These are phyloP conservation scores for Lithophane socia DNA, from an alignment of 2,888 invertebrate species.

Conservation along the genomic window DNA sequence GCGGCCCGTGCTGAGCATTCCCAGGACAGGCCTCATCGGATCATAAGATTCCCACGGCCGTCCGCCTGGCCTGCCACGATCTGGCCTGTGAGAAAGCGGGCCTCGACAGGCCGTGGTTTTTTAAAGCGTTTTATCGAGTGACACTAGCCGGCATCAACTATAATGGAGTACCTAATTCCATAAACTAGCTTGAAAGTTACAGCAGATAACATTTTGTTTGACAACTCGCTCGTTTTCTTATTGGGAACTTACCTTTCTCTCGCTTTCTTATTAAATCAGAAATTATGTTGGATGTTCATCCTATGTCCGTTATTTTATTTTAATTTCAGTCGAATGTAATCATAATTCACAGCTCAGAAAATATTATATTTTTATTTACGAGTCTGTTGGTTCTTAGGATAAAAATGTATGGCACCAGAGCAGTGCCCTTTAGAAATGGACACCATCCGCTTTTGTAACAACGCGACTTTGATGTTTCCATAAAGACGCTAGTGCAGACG, in stretches of 20 bases:
- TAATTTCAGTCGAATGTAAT: not conserved
- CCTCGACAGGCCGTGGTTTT: too few species aligned
- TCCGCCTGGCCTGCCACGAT: too few species aligned
- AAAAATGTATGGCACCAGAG: not conserved
- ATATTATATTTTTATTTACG: not conserved
- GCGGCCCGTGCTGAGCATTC: too few species aligned
- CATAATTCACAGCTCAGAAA: not conserved
- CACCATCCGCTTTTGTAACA: not conserved
- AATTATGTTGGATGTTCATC: not conserved
- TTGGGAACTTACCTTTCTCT: too few species aligned
- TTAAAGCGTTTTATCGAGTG: too few species aligned
- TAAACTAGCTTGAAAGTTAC: too few species aligned
- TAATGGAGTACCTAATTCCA: too few species aligned
- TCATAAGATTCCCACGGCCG: too few species aligned
- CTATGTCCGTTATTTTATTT: not conserved
- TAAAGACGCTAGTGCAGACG: slow-evolving; percentile 5
- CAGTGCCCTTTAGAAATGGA: not conserved
- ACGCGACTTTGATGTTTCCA: not conserved
- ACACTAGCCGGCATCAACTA: too few species aligned
- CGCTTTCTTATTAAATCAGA: not conserved
- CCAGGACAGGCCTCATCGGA: too few species aligned
- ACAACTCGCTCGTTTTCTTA: not conserved
- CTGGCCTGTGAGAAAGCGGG: too few species aligned
- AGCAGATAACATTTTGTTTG: too few species aligned
- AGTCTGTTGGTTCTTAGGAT: not conserved